Evolutionary conservation across 2,113 vertebrate genomes (phyloP).

Genomic region (Malurus cyaneus): DNA sequence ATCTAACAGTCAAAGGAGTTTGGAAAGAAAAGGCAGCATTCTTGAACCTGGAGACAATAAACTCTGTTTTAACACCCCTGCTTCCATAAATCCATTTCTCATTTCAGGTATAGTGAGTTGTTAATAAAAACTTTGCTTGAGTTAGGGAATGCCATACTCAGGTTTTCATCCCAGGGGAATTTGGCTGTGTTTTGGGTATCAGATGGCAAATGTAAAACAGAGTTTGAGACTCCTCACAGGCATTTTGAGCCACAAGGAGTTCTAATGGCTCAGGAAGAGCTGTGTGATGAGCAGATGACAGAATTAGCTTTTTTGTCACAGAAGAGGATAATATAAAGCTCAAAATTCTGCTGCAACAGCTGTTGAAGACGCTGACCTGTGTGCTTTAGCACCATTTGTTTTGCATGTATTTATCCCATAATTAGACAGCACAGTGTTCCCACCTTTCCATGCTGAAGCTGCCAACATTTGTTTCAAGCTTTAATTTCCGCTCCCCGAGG

Average conservation of each 20-base stretch:
- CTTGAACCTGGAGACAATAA: background rate
- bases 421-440: background rate
- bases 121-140: background rate
- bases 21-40: background rate
- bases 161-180: background rate
- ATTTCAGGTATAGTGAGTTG: background rate
- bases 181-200: background rate
- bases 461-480: background rate
- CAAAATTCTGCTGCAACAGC: background rate
- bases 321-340: background rate
- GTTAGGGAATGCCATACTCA: background rate
- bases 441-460: background rate
- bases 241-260: background rate
- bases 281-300: background rate
- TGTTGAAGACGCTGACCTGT: background rate
- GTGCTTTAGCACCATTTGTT: background rate
- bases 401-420: background rate
- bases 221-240: background rate
- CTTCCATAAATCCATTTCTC: background rate
- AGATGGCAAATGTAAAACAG: background rate
- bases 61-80: background rate
- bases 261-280: background rate
- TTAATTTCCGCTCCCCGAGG: background rate
- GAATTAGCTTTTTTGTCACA: background rate
- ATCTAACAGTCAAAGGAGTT: background rate